Conservation (phyloP, 2,113 vertebrate genomes). For the Rhegmatorhina hoffmannsi region DNA sequence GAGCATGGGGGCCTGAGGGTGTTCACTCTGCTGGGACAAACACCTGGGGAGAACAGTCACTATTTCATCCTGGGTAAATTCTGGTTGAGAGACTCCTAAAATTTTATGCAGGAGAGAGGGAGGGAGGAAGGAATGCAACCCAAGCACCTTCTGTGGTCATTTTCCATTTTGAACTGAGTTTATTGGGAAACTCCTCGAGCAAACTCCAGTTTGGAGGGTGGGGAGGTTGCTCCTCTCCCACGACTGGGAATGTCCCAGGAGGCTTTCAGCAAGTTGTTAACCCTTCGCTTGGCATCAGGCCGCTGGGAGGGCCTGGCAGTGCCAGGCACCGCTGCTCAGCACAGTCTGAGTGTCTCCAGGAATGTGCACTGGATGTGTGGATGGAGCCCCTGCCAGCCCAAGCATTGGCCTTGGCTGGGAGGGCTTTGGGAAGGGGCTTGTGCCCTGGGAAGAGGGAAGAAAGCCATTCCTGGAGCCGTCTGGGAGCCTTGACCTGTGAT, state of each 20-base stretch:
- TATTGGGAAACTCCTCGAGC: not conserved
- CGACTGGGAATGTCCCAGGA: not conserved
- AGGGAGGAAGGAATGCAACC: not conserved
- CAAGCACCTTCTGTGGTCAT: not conserved
- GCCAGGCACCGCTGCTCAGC: not conserved
- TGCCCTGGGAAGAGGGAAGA: not conserved
- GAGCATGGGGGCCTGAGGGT: not conserved
- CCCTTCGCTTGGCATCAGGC: not conserved
- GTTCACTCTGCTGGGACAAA: not conserved
- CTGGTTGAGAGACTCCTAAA: not conserved
- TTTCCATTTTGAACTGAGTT: not conserved
- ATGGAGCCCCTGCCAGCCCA: not conserved
- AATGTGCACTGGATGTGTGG: rapidly evolving
- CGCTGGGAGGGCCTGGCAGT: not conserved
- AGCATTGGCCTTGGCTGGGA: not conserved
- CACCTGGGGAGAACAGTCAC: no score
- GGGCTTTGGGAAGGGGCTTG: not conserved
- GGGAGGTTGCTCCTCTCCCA: not conserved
- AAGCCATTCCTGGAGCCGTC: not conserved
- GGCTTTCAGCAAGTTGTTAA: not conserved
- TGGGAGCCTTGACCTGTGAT: rapidly evolving
- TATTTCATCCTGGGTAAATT: not conserved
- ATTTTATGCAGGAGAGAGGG: not conserved
- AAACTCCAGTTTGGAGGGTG: not conserved
- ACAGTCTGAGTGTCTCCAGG: not conserved